phyloP scores from a whole-genome alignment of 1,140 invertebrate genomes.

The Drosophila lacertosa region DNA sequence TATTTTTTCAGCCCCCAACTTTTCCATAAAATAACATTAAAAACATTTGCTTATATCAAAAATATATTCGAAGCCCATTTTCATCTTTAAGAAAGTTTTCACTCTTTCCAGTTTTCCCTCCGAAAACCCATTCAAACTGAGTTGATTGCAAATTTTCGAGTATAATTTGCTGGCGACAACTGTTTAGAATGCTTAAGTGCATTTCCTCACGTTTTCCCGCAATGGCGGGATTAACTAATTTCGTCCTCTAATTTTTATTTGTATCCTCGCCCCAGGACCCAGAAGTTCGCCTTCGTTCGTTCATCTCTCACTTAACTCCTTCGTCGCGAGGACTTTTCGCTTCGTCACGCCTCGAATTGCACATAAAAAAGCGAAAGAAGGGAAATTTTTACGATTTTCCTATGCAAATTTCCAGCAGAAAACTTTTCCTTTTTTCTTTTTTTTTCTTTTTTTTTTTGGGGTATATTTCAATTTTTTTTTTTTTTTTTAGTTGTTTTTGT shows the following conservation, averaged over 20 bases:
- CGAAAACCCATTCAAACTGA: no score
- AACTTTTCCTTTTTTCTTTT: constrained; percentile 15
- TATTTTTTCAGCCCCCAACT: no score
- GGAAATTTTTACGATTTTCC: constrained; percentile 71
- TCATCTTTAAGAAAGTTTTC: no score
- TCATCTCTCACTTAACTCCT: constrained; percentile 41
- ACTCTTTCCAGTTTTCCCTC: no score
- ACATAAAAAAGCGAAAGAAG: constrained; percentile 36
- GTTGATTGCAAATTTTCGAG: constrained; percentile 7
- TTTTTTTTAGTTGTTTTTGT: constrained; percentile 19
- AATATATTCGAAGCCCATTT: no score
- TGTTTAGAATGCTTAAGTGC: constrained; percentile 7
- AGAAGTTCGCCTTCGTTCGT: constrained; percentile 23
- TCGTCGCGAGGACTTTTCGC: constrained; percentile 28
- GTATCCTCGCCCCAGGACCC: neutral
- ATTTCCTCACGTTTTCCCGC: constrained; percentile 51
- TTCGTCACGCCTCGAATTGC: constrained; percentile 68
- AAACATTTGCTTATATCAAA: no score
- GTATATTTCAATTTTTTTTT: constrained; percentile 15
- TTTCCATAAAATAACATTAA: no score
- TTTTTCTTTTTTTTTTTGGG: constrained; percentile 19
- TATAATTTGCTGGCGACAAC: neutral
- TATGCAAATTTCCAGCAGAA: constrained; percentile 61
- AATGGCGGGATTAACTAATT: constrained; percentile 61
- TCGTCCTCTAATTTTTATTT: constrained; percentile 38